phyloP scores from a whole-genome alignment of 2,113 vertebrate genomes.

The Anthoscopus minutus region DNA sequence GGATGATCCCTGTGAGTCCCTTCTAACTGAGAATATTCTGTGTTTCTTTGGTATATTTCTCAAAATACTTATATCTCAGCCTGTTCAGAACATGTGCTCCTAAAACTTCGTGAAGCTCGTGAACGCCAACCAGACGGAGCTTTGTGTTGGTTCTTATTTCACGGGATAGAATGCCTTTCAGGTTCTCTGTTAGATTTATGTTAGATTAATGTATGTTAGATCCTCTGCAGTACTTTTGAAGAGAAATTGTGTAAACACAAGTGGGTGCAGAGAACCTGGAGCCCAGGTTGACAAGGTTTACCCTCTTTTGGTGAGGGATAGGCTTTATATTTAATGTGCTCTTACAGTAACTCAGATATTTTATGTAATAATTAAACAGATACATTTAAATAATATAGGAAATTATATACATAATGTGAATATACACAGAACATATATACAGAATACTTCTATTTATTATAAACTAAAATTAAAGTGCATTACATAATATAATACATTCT shows the following conservation, averaged over 20 bases:
- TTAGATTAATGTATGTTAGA: not conserved
- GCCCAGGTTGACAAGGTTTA: not conserved
- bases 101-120: not conserved
- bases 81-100: not conserved
- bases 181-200: not conserved
- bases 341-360: not conserved
- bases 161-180: not conserved
- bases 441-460: not conserved
- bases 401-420: not conserved
- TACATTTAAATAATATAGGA: not conserved
- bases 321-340: not conserved
- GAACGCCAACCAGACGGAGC: not conserved
- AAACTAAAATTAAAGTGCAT: too few relatives aligned
- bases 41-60: not conserved
- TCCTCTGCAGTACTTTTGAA: not conserved
- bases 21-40: not conserved
- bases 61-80: not conserved
- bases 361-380: not conserved
- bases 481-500: not conserved
- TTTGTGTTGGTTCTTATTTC: not conserved
- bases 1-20: fast-evolving
- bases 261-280: not conserved
- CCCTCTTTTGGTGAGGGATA: not conserved
- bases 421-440: not conserved
- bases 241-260: not conserved